phyloP scores from a whole-genome alignment of 2,888 invertebrate species.

The Lordiphosa fenestrarum region DNA sequence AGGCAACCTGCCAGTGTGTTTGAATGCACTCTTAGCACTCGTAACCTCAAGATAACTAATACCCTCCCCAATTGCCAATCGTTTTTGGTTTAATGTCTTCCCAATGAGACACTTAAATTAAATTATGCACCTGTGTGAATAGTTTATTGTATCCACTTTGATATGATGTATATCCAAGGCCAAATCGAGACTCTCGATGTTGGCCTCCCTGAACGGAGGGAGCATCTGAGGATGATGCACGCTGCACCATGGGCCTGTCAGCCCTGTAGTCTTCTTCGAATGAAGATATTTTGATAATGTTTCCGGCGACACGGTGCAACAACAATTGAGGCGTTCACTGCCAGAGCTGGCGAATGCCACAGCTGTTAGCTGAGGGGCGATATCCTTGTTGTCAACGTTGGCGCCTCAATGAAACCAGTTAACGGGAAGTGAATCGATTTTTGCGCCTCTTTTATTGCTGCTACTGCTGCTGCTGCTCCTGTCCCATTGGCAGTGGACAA shows the following conservation, averaged over 20 bases:
- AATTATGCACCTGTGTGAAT: conserved; percentile 79
- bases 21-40: no score
- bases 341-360: conserved; percentile 26
- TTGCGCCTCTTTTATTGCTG: neutral
- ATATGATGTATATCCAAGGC: conserved; percentile 80
- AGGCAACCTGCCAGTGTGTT: no score
- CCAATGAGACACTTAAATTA: no score
- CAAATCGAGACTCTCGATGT: conserved; percentile 80
- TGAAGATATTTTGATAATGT: conserved; percentile 80
- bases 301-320: conserved; percentile 58
- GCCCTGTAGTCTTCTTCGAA: conserved; percentile 81
- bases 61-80: no score
- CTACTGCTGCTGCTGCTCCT: neutral
- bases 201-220: conserved; percentile 79
- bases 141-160: conserved; percentile 81
- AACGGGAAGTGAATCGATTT: neutral
- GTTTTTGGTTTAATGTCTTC: no score
- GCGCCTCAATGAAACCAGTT: neutral
- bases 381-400: no score
- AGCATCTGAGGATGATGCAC: conserved; percentile 80
- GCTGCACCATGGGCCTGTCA: conserved; percentile 81
- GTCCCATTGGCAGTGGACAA: conserved; percentile 5
- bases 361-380: conserved; percentile 23
- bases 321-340: conserved; percentile 42
- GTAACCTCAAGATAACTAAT: no score